Evolutionary conservation across 2,888 invertebrate genomes (phyloP).

Genomic region (Protonemura montana): DNA sequence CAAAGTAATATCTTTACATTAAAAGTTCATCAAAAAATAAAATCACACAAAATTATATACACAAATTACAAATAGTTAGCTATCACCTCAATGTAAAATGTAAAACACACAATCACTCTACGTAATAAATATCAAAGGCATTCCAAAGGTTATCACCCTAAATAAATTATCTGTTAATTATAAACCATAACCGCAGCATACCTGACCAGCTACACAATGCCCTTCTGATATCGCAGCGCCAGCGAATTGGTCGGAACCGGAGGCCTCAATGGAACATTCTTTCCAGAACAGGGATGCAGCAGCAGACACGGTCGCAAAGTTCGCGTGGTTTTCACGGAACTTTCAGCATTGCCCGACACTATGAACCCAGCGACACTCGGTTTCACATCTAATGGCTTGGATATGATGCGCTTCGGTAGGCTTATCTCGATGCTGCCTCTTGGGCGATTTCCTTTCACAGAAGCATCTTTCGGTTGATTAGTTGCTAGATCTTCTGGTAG

Average conservation of each 20-base stretch:
- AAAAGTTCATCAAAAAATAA: too few species aligned
- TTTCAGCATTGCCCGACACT: background rate
- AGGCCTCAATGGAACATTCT: background rate
- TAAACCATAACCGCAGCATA: too few species aligned
- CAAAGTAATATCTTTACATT: too few species aligned
- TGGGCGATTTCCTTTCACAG: background rate
- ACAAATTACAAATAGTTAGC: too few species aligned
- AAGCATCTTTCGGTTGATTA: background rate
- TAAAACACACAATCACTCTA: too few species aligned
- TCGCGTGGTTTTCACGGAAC: background rate
- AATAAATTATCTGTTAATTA: too few species aligned
- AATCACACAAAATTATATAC: too few species aligned
- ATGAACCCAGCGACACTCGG: background rate
- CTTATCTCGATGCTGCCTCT: background rate
- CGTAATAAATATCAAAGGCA: too few species aligned
- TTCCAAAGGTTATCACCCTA: too few species aligned
- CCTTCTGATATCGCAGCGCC: conserved; percentile 41
- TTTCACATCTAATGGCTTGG: background rate
- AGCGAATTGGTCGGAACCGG: conserved; percentile 30
- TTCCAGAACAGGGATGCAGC: background rate
- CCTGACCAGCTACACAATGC: background rate
- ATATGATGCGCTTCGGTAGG: background rate
- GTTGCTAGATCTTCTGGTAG: conserved; percentile 55
- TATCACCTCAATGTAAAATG: too few species aligned
- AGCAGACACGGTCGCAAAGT: background rate